A percentile compares a stretch with the other conserved stretches of the same genome.
Evolutionary conservation across 2,888 invertebrate genomes (phyloP).

Genomic region (Ennomos quercinarius): DNA sequence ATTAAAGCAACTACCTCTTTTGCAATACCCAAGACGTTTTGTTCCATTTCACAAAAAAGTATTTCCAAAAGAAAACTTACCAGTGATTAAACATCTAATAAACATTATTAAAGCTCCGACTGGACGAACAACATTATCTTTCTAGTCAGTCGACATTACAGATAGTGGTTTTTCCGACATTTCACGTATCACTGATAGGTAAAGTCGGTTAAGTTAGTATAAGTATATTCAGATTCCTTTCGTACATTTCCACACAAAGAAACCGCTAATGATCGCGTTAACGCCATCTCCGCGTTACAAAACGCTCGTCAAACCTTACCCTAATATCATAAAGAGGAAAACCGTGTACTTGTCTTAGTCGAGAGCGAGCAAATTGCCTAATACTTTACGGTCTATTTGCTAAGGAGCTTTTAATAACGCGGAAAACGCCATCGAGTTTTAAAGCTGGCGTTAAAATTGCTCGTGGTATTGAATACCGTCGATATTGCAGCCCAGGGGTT

Average conservation of each 20-base stretch:
- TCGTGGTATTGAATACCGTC: constrained; percentile 1
- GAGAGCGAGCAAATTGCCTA: constrained; percentile 28
- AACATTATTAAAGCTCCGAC: no score
- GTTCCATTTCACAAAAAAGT: no score
- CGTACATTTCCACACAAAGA: not conserved
- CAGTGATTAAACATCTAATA: no score
- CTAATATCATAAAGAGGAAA: constrained; percentile 31
- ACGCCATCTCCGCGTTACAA: not conserved
- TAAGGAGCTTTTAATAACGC: constrained; percentile 29
- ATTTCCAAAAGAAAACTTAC: no score
- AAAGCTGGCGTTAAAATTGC: constrained; percentile 8
- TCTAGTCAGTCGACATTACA: no score
- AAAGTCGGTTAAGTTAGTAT: no score
- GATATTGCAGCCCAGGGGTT: no score
- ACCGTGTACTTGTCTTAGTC: constrained; percentile 29
- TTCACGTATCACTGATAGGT: no score
- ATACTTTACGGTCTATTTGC: constrained; percentile 31
- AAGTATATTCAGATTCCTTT: not conserved
- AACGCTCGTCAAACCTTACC: constrained; percentile 8
- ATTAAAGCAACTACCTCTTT: no score
- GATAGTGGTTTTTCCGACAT: no score
- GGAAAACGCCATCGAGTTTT: constrained; percentile 21
- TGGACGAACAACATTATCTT: no score
- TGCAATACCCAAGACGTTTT: no score
- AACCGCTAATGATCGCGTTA: constrained; percentile 6